Evolutionary conservation across 2,113 vertebrate species (phyloP).

Genomic region (Microtus pennsylvanicus): DNA sequence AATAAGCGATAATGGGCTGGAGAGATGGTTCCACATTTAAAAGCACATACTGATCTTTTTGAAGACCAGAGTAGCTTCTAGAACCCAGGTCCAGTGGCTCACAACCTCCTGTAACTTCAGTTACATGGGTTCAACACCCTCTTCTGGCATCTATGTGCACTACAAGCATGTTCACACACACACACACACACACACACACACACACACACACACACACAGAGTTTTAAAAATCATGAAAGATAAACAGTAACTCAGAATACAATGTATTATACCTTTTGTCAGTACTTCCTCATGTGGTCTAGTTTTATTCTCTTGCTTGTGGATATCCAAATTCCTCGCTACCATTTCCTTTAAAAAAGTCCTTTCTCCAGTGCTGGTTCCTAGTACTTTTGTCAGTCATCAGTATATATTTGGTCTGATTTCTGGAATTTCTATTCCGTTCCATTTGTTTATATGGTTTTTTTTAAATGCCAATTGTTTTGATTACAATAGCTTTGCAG

Average conservation of each 20-base stretch:
- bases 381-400: not conserved
- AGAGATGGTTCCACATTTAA: not conserved
- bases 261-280: not conserved
- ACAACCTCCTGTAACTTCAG: not conserved
- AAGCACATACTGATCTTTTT: not conserved
- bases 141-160: not conserved
- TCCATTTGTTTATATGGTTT: not conserved
- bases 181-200: no score
- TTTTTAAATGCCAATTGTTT: not conserved
- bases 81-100: not conserved
- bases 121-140: not conserved
- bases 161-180: not conserved
- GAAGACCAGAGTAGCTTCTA: not conserved
- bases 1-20: not conserved
- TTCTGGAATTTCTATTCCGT: not conserved
- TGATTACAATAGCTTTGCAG: not conserved
- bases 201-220: not conserved
- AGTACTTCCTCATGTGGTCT: not conserved
- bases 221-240: not conserved
- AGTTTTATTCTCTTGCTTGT: not conserved
- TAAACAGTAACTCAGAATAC: not conserved
- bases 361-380: not conserved
- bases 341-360: not conserved
- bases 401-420: not conserved
- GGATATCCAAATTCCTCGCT: not conserved